Evolutionary conservation across 1,140 invertebrate species (phyloP), one percentile per base, ranked within the genome.

Genomic region (Lepidurus apus): DNA sequence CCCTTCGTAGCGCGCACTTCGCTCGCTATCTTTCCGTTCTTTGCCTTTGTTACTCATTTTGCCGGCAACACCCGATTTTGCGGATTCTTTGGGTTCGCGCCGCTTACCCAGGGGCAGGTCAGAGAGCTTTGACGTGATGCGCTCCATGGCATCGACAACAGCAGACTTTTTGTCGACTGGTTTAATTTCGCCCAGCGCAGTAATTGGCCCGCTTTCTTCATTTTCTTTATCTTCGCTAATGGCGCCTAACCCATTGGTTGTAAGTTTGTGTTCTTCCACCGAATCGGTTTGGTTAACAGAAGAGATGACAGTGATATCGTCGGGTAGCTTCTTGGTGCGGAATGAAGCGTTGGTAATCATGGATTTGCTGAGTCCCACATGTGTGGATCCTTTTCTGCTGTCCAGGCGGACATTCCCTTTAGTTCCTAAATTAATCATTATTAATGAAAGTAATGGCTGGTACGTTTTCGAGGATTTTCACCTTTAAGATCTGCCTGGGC

Each of bases 301-400:
- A 17, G 53, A 21, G 13, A 65, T 65, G 9, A 79, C 76, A 11
- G 74, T 79, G 45, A 80, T 81, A 17, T 81, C 80, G 85, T 86
- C 94, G 88, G 96, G 96, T 80, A 98, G 88, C 87, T 97, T 98
- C 87, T 95, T 96, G 75, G 95, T 95, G 80, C 95, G 90, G 86
- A 98, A 98, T 82, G 95, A 98, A 81, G 96, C 96, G 87, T 97
- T 97, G 73, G 95, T 98, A 79, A 98, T 97, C 90, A 97, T 96
- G 9, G 94, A 94, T 87, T 97, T 97, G 1, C 78, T 75, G 17
- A 79, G 43, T 1, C 73, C 78, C 0, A 74, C 43, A 17, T 42
- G 73, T 10, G 73, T 74, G 7, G 42, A 45, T 7, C 44, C 74
- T 11, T 75, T 79, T 17, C 42, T 26, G 24, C 78, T 74, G 24